phyloP scores from a whole-genome alignment of 1,140 invertebrate species.

The Caenorhabditis latens region DNA sequence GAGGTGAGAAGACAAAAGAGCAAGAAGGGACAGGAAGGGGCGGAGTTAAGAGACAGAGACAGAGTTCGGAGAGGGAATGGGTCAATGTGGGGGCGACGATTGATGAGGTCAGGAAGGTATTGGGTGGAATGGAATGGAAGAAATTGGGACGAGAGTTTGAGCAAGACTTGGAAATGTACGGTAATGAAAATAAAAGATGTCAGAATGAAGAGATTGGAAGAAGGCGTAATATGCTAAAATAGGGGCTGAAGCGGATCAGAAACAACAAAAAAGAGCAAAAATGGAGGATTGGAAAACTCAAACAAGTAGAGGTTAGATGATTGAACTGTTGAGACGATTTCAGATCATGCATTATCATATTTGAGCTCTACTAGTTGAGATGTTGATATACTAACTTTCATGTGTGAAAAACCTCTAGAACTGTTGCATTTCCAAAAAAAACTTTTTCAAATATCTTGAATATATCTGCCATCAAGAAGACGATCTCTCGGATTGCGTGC shows the following conservation, averaged over 20 bases:
- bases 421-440: background rate
- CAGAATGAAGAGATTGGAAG: too few species aligned
- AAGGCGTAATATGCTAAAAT: too few species aligned
- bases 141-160: background rate
- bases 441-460: conserved; percentile 24
- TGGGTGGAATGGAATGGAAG: too few species aligned
- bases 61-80: conserved; percentile 1
- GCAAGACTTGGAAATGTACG: background rate
- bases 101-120: conserved; percentile 36
- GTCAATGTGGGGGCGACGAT: conserved; percentile 34
- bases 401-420: background rate
- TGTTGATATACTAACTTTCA: too few species aligned
- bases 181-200: too few species aligned
- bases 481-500: conserved; percentile 3
- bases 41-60: background rate
- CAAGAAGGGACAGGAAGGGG: background rate
- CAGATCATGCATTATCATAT: too few species aligned
- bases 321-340: too few species aligned
- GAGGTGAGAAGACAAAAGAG: background rate
- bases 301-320: too few species aligned
- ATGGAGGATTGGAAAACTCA: too few species aligned
- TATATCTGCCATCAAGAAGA: conserved; percentile 24
- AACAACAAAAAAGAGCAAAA: too few species aligned
- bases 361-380: too few species aligned
- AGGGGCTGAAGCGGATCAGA: too few species aligned